phyloP scores from a whole-genome alignment of 2,888 invertebrate genomes.

The Epinotia nisella region DNA sequence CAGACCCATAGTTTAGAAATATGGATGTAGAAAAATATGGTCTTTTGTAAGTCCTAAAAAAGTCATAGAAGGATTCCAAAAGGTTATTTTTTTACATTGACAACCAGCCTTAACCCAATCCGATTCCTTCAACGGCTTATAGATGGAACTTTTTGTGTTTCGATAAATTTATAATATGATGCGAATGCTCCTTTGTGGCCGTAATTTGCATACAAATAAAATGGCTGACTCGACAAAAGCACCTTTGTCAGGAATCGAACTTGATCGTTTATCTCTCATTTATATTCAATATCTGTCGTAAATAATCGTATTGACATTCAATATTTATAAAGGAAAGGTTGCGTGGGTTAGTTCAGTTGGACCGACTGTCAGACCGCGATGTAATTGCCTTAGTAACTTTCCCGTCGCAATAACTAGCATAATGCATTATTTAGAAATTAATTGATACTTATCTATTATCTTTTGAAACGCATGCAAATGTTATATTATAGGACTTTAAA shows the following conservation, averaged over 20 bases:
- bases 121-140: constrained; percentile 46
- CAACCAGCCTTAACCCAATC: constrained; percentile 22
- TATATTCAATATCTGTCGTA: constrained; percentile 80
- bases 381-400: constrained; percentile 12
- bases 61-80: background rate
- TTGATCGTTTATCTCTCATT: constrained; percentile 80
- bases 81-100: constrained; percentile 6
- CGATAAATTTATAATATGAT: constrained; percentile 61
- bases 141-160: constrained; percentile 53
- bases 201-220: constrained; percentile 82
- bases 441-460: background rate
- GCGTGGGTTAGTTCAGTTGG: constrained; percentile 68
- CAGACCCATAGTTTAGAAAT: background rate
- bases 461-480: background rate
- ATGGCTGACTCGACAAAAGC: constrained; percentile 80
- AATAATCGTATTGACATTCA: constrained; percentile 80
- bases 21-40: background rate
- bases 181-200: constrained; percentile 64
- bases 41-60: no score
- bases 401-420: background rate
- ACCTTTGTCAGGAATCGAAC: constrained; percentile 75
- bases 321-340: constrained; percentile 81
- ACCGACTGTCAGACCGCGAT: constrained; percentile 44
- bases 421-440: background rate
- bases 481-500: background rate